Conservation (phyloP, 2,113 vertebrate genomes). For the Otolemur garnettii region DNA sequence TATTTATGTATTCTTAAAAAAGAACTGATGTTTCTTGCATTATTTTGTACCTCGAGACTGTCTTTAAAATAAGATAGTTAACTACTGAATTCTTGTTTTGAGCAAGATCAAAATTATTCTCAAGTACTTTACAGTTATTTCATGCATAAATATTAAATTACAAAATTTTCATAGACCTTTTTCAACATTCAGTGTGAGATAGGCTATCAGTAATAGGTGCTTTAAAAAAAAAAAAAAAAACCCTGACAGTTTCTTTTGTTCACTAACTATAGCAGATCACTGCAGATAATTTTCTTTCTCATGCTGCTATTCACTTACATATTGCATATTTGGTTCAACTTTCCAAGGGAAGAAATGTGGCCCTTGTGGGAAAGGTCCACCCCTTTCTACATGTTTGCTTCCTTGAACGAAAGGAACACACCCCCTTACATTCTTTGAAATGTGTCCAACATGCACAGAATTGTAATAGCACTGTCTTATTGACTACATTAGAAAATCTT, state of each 20-base stretch:
- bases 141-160: background rate
- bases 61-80: conserved; percentile 6
- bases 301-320: conserved; percentile 67
- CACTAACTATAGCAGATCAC: conserved; percentile 53
- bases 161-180: conserved; percentile 48
- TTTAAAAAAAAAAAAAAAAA: conserved; percentile 3
- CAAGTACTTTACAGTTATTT: background rate
- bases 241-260: conserved; percentile 31
- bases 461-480: conserved; percentile 65
- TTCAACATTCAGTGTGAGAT: conserved; percentile 24
- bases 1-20: conserved; percentile 25
- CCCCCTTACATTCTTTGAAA: conserved; percentile 84
- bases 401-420: conserved; percentile 75
- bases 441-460: conserved; percentile 75
- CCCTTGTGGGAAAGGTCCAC: conserved; percentile 83
- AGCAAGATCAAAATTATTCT: conserved; percentile 51
- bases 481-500: conserved; percentile 48
- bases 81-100: conserved; percentile 43
- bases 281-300: conserved; percentile 75
- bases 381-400: conserved; percentile 79
- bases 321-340: conserved; percentile 80
- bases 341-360: conserved; percentile 79
- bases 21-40: background rate
- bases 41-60: background rate
- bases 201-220: conserved; percentile 18